A percentile compares a stretch with the other conserved stretches of the same genome.
Evolutionary conservation across 1,140 invertebrate genomes (phyloP).

Genomic region (Eueides isabella): DNA sequence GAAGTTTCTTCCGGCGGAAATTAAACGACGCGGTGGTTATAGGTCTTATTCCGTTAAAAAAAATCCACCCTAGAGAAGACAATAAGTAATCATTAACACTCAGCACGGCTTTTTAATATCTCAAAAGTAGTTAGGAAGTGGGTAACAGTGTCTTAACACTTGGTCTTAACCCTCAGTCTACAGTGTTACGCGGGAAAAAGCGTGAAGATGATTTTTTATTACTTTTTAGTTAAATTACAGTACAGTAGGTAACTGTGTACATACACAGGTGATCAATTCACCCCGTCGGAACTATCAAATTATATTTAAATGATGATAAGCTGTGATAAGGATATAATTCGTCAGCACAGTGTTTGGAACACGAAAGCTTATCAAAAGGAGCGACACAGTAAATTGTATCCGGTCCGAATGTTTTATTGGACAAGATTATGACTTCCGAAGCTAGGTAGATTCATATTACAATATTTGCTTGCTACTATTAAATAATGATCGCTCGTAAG

Average conservation of each 20-base stretch:
- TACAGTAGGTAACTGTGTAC: not conserved
- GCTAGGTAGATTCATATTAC: not conserved
- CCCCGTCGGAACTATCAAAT: slow-evolving; percentile 31
- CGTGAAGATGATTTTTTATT: too few species aligned
- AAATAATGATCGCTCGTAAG: too few species aligned
- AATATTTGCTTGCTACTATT: not conserved
- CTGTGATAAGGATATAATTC: slow-evolving; percentile 33
- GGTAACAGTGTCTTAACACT: too few species aligned
- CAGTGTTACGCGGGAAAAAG: too few species aligned
- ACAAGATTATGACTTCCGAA: slow-evolving; percentile 32
- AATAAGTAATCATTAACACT: too few species aligned
- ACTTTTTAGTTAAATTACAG: not conserved
- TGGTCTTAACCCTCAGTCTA: too few species aligned
- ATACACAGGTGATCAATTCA: slow-evolving; percentile 22
- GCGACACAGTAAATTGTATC: slow-evolving; percentile 33
- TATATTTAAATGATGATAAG: slow-evolving; percentile 28
- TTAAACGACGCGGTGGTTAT: too few species aligned
- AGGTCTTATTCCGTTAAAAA: too few species aligned
- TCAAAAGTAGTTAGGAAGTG: too few species aligned
- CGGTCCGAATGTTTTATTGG: slow-evolving; percentile 37
- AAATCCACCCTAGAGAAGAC: too few species aligned
- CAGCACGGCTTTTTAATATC: too few species aligned
- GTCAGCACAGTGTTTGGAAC: slow-evolving; percentile 23
- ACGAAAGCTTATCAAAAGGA: slow-evolving; percentile 29
- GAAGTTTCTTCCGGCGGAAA: too few species aligned